These are phyloP conservation scores for Synergus itoensis DNA, from an alignment of 2,888 invertebrate species.

Conservation along the genomic window DNA sequence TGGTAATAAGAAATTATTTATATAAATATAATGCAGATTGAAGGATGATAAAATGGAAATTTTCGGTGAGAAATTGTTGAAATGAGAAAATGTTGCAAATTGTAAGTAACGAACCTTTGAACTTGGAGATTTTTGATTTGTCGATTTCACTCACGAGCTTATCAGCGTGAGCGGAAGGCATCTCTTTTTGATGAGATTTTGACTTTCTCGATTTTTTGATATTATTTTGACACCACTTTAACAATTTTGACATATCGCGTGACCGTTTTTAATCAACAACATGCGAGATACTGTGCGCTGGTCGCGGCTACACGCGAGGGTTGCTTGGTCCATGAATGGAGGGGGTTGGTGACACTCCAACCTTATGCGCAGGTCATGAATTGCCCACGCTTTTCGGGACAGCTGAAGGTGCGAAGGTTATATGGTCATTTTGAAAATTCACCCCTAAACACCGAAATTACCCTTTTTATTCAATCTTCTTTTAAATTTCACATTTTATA, in stretches of 20 bases:
- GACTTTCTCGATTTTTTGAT: background rate
- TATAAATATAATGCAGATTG: too few species aligned
- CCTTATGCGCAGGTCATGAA: slow-evolving; percentile 50
- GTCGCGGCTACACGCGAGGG: slow-evolving; percentile 64
- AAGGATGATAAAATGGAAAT: too few species aligned
- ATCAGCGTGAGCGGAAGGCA: background rate
- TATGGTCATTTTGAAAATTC: background rate
- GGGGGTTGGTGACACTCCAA: slow-evolving; percentile 59
- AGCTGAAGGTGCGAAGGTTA: slow-evolving; percentile 10
- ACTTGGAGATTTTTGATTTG: background rate
- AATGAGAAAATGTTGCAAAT: background rate
- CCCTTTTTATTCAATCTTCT: slow-evolving; percentile 23
- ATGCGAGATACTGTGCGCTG: slow-evolving; percentile 64
- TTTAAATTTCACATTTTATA: background rate
- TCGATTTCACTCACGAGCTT: background rate
- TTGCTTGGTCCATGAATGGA: slow-evolving; percentile 69
- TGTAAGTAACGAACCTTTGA: slow-evolving; percentile 3
- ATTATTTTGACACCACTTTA: slow-evolving; percentile 4
- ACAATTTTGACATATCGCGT: slow-evolving; percentile 27
- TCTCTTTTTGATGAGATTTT: background rate
- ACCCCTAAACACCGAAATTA: slow-evolving; percentile 18
- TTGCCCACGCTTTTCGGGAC: slow-evolving; percentile 64
- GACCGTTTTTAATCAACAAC: slow-evolving; percentile 56
- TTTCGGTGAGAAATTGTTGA: too few species aligned
- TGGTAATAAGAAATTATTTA: too few species aligned